Evolutionary conservation across 2,888 invertebrate genomes (phyloP), one percentile per base, ranked within the genome.

Genomic region (Netelia virgata): DNA sequence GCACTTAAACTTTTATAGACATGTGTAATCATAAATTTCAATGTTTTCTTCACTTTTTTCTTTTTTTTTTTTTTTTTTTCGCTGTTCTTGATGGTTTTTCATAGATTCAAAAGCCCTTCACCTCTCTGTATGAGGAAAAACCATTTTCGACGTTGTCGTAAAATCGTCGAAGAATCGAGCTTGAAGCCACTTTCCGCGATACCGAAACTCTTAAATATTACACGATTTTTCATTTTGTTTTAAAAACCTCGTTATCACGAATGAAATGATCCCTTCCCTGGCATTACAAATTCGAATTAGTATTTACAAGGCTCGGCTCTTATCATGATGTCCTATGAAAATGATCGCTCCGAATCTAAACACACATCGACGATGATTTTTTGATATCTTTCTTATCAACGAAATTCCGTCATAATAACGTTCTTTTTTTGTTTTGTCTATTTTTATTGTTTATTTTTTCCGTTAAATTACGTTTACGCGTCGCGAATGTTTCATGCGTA

Each of bases 231-330:
- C 50, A 59, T 73, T 59, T 61, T 47, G 72, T 64, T 74, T 82
- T 79, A 75, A 74, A 77, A 83, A 84, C 70, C 50, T 74, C 59
- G 64, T 81, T 72, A 64, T 80, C 74, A 66, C 76, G 76, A 76
- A 76, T 80, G 80, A 77, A 72, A 82, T 43, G 69, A 74, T 82
- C 57, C 43, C 47, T 36, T 78, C 68, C 66, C 64, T 82, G 77
- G 41, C 79, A 69, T 87, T 86, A 85, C 75, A 86, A 87, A 87
- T 57, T 84, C 78, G 87, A 79, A 83, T 85, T 82, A 55, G 18
- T 89, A 89, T 89, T 82, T 91, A 90, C 91, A 90, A 90, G 88
- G 87, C 86, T 89, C 88, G 87, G 88, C 86, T 86, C 86, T 80
- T 88, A 87, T 87, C 83, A 88, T 89, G 88, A 88, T 88, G 88